Evolutionary conservation across 1,140 invertebrate species (phyloP), one percentile per base, ranked within the genome.

Genomic region (Andrena cerasifolii): DNA sequence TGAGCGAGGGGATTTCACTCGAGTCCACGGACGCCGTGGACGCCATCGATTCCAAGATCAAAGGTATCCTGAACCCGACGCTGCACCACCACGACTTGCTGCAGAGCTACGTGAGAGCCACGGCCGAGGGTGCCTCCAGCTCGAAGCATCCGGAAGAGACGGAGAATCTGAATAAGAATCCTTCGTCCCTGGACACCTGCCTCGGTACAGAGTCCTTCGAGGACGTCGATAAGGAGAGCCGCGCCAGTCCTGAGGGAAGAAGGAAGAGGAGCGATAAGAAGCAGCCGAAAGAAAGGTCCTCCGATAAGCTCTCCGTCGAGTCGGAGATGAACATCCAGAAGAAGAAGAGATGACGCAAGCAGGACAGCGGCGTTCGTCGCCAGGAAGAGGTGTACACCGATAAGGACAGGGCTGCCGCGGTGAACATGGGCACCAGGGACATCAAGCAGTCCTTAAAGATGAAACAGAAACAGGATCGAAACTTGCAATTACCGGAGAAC

Each of bases 361-460:
- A 85, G 31, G 90, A 86, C 61, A 95, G 87, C 58, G 84, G 89
- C 0, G 79, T 68, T 6, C 81, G 87, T 14, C 89, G 91, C 0
- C 90, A 96, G 82, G 95, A 96, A 73, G 97, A 98, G 87, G 90
- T 96, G 16, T 98, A 98, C 87, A 98, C 97, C 12, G 97, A 98
- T 89, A 98, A 98, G 87, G 97, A 98, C 89, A 91, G 97, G 12
- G 97, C 97, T 0, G 97, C 97, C 0, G 97, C 97, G 1, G 97
- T 98, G 6, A 96, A 97, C 82, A 94, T 97, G 93, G 96, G 96
- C 0, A 95, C 93, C 76, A 93, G 95, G 58, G 97, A 98, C 88
- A 98, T 98, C 45, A 98, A 98, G 86, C 95, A 96, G 76, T 97
- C 96, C 28, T 91, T 98, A 62, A 96, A 95, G 86, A 94, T 96